Conservation (phyloP, 2,888 invertebrate genomes). For the Eumerus sabulonum region DNA sequence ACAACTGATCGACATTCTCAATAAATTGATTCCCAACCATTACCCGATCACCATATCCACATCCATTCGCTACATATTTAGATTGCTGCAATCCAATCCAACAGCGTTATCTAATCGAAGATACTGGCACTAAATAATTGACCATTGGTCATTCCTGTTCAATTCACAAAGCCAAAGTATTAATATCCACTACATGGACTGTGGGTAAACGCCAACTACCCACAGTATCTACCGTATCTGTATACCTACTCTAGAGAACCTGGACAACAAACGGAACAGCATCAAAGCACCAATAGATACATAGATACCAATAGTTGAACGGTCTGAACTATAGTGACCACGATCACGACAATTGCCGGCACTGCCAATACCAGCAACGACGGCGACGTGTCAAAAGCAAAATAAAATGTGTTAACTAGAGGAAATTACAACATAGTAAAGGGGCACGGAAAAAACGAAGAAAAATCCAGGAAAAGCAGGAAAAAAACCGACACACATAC, state of each 20-base stretch:
- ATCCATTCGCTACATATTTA: slow-evolving; percentile 25
- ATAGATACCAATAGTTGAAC: too few relatives aligned
- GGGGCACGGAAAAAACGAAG: too few relatives aligned
- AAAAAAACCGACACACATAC: slow-evolving; percentile 4
- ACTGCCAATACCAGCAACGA: slow-evolving; percentile 1
- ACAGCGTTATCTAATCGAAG: slow-evolving; percentile 66
- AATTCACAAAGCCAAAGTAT: slow-evolving; percentile 60
- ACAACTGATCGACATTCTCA: slow-evolving; percentile 66
- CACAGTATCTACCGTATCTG: slow-evolving; percentile 4
- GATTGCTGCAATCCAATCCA: slow-evolving; percentile 59
- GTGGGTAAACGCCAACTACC: slow-evolving; percentile 49
- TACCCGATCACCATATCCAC: slow-evolving; percentile 26
- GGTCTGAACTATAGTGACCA: slow-evolving; percentile 7
- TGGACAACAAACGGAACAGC: slow-evolving; percentile 7
- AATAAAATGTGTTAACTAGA: slow-evolving; percentile 66
- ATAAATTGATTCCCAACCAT: slow-evolving; percentile 61
- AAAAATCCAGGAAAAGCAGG: too few relatives aligned
- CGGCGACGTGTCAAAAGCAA: slow-evolving; percentile 66
- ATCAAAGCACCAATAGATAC: slow-evolving; percentile 21
- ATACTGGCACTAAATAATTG: slow-evolving; percentile 68
- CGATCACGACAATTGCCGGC: slow-evolving; percentile 6
- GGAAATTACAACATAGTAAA: slow-evolving; percentile 54
- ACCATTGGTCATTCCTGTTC: slow-evolving; percentile 62
- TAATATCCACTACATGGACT: slow-evolving; percentile 53
- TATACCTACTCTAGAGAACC: neutral